These are phyloP conservation scores for Yasuhikotakia modesta DNA, from an alignment of 2,797 vertebrate species.

Conservation along the genomic window DNA sequence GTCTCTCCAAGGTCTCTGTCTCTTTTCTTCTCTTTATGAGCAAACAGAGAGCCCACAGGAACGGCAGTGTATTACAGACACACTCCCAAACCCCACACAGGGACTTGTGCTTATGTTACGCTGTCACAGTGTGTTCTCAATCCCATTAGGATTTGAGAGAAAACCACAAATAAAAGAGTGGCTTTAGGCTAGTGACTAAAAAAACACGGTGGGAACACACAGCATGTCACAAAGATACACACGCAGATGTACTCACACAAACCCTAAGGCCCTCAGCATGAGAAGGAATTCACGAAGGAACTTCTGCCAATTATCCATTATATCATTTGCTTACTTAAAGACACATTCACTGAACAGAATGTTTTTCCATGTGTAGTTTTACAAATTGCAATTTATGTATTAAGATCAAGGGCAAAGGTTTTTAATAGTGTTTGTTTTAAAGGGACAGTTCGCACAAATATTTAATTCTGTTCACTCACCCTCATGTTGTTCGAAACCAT, in stretches of 20 bases:
- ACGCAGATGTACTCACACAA: constrained; percentile 24
- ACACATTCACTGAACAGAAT: neutral
- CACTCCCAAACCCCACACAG: constrained; percentile 38
- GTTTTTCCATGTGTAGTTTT: neutral
- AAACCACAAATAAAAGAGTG: constrained; percentile 59
- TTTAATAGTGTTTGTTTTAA: neutral
- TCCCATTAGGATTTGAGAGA: constrained; percentile 53
- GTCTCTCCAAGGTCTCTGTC: neutral
- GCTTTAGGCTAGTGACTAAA: constrained; percentile 58
- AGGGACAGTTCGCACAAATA: no score
- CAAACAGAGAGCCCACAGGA: constrained; percentile 46
- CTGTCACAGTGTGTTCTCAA: constrained; percentile 36
- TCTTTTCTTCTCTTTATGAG: constrained; percentile 13
- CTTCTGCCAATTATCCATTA: constrained; percentile 40
- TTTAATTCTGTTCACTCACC: no score
- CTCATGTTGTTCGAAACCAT: no score
- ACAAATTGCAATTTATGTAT: neutral
- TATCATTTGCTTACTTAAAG: neutral
- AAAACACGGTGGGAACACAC: constrained; percentile 45
- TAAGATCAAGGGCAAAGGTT: neutral
- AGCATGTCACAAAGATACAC: constrained; percentile 40
- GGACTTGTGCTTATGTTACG: constrained; percentile 28
- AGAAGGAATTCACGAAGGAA: constrained; percentile 22
- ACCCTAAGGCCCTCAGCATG: constrained; percentile 44
- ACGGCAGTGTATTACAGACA: constrained; percentile 33